A percentile compares a stretch with the other conserved stretches of the same genome.
Evolutionary conservation across 1,140 invertebrate species (phyloP).

Genomic region (Lethrus apterus): DNA sequence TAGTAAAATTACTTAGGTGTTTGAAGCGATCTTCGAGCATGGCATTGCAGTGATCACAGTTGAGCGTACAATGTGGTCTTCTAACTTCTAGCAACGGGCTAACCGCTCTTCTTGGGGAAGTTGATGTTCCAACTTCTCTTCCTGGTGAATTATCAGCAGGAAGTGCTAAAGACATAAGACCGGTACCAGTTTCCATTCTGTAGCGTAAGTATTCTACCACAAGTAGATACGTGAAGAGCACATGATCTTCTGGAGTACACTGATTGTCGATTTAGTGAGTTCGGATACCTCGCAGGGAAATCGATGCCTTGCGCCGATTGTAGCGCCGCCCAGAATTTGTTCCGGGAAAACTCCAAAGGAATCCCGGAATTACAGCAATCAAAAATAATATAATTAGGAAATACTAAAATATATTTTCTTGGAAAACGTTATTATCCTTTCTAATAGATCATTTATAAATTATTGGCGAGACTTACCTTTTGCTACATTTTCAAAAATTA

Average conservation of each 20-base stretch:
- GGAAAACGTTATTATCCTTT: no score
- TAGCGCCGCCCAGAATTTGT: conserved; percentile 2
- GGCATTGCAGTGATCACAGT: conserved; percentile 60
- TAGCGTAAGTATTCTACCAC: no score
- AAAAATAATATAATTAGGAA: no score
- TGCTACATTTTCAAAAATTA: no score
- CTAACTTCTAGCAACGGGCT: conserved; percentile 61
- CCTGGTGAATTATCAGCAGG: conserved; percentile 35
- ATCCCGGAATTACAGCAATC: no score
- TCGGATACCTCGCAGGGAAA: no score
- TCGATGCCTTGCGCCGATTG: conserved; percentile 29
- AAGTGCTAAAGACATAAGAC: conserved; percentile 45
- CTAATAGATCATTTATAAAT: no score
- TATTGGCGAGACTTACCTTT: no score
- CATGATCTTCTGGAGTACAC: background rate
- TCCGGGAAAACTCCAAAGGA: conserved; percentile 13
- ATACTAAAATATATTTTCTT: no score
- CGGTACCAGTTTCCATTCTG: conserved; percentile 18
- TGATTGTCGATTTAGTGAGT: conserved; percentile 6
- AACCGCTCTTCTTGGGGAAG: conserved; percentile 55
- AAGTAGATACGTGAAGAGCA: no score
- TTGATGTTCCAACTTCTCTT: conserved; percentile 39
- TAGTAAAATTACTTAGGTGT: conserved; percentile 54
- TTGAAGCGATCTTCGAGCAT: conserved; percentile 61
- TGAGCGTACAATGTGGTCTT: conserved; percentile 62